Percentiles rank a stretch among this genome's conserved stretches.
Evolutionary conservation across 2,888 invertebrate species (phyloP).

Genomic region (Crossocerus cetratus): DNA sequence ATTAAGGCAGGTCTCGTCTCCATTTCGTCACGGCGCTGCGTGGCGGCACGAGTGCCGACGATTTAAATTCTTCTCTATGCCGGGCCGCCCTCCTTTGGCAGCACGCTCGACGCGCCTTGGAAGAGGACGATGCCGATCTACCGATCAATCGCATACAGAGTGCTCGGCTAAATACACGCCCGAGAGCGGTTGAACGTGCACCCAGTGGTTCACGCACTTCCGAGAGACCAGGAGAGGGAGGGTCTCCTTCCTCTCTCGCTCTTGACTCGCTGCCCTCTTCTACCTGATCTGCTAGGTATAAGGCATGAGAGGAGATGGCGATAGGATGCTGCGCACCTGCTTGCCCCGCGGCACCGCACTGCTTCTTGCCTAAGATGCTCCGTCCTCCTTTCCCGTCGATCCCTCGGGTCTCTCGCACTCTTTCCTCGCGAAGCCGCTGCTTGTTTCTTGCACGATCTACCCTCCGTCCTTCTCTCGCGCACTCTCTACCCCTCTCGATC

Average conservation of each 20-base stretch:
- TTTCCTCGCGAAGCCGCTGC: neutral
- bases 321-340: conserved; percentile 72
- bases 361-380: conserved; percentile 48
- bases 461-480: neutral
- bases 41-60: conserved; percentile 41
- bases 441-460: conserved; percentile 7
- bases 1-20: conserved; percentile 26
- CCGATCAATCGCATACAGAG: neutral
- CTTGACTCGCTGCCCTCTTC: no score
- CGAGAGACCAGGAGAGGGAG: conserved; percentile 5
- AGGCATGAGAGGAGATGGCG: conserved; percentile 38
- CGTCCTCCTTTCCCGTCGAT: neutral
- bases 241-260: neutral
- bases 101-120: conserved; percentile 40
- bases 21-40: conserved; percentile 24
- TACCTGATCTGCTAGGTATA: neutral
- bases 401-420: conserved; percentile 14
- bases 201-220: conserved; percentile 12
- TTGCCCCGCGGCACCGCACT: conserved; percentile 66
- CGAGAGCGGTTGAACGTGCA: conserved; percentile 32
- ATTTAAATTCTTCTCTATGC: conserved; percentile 71
- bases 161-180: conserved; percentile 39
- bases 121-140: no score
- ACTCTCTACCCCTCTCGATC: conserved; percentile 22
- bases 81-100: conserved; percentile 23